Percentiles rank a stretch among this genome's conserved stretches.
Evolutionary conservation across 64 coral and sea anemone genomes (phyloP).

Genomic region (Dendronephthya gigantea): DNA sequence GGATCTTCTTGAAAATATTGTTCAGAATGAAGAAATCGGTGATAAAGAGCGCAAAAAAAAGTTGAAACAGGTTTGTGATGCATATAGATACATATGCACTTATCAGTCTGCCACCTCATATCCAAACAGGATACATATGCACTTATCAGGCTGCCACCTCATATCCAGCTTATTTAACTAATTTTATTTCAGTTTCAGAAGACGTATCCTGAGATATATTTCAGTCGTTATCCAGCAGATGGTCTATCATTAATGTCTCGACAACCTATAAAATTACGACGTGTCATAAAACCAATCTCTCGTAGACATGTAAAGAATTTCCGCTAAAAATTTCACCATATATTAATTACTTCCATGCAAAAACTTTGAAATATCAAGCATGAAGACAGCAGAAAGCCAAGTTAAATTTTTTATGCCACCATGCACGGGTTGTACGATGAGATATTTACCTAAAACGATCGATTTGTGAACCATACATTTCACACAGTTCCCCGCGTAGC

Average conservation of each 20-base stretch:
- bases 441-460: neutral
- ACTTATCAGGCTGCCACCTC: no score
- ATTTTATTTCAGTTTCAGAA: neutral
- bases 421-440: neutral
- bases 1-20: constrained; percentile 2
- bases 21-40: neutral
- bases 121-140: no score
- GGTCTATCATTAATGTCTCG: neutral
- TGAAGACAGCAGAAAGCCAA: no score
- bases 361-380: no score
- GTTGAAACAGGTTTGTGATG: constrained; percentile 1
- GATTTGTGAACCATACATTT: neutral
- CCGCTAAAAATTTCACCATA: neutral
- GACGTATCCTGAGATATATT: neutral
- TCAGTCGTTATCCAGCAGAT: neutral
- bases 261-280: neutral
- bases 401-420: no score
- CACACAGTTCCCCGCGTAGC: neutral
- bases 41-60: neutral
- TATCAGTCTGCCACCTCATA: no score
- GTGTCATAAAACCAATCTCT: neutral
- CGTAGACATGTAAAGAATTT: neutral
- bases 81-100: no score
- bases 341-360: neutral
- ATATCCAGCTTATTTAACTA: no score